phyloP scores from a whole-genome alignment of 2,113 vertebrate genomes.

The Pachyramphus minor region DNA sequence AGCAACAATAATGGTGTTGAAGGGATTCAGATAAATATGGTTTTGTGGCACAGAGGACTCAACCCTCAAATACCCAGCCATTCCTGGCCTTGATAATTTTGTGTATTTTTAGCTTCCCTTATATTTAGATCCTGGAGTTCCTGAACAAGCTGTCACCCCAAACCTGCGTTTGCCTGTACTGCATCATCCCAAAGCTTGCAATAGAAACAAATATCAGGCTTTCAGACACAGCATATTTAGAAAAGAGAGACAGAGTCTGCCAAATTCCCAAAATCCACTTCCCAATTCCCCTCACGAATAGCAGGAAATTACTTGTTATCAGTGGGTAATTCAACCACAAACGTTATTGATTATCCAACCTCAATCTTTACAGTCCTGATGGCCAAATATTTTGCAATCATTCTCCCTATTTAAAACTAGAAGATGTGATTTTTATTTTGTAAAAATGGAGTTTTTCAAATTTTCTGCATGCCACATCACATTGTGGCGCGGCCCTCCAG shows the following conservation, averaged over 20 bases:
- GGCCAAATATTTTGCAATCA: constrained; percentile 57
- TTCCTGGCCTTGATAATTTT: constrained; percentile 16
- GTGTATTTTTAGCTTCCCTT: constrained; percentile 53
- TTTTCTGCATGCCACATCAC: constrained; percentile 33
- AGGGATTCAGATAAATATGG: background rate
- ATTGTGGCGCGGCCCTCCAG: background rate
- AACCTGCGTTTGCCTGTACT: constrained; percentile 31
- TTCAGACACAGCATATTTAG: constrained; percentile 65
- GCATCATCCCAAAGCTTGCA: constrained; percentile 45
- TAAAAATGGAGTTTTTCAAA: background rate
- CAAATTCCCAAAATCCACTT: constrained; percentile 67
- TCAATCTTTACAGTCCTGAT: constrained; percentile 46
- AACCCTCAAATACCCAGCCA: constrained; percentile 34
- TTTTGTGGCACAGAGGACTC: background rate
- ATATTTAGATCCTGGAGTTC: constrained; percentile 44
- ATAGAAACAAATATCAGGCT: constrained; percentile 34
- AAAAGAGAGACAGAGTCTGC: constrained; percentile 38
- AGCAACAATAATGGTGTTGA: background rate
- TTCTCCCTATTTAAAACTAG: constrained; percentile 41
- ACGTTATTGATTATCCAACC: constrained; percentile 52
- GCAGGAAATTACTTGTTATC: constrained; percentile 72
- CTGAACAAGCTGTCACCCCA: constrained; percentile 20
- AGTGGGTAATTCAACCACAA: constrained; percentile 48
- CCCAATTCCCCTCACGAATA: constrained; percentile 57
- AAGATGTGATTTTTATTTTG: constrained; percentile 31